These are phyloP conservation scores for Heliconius melpomene DNA, from an alignment of 1,140 invertebrate genomes.

Conservation along the genomic window DNA sequence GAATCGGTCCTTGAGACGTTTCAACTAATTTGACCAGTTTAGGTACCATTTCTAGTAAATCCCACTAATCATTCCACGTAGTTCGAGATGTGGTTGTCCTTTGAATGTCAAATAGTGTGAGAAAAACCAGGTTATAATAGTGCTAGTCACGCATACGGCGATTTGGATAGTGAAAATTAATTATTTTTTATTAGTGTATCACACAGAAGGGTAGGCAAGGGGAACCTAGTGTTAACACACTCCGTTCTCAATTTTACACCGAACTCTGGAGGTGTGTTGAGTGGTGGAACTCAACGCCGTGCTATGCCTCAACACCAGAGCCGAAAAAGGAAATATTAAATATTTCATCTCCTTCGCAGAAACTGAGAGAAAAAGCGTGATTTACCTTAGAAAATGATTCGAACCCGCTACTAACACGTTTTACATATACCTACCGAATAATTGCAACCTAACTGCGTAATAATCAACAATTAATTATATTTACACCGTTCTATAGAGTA, in stretches of 20 bases:
- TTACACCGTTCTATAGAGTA: background rate
- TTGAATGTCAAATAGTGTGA: constrained; percentile 60
- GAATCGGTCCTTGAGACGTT: constrained; percentile 61
- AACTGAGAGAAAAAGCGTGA: too few relatives aligned
- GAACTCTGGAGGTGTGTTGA: too few relatives aligned
- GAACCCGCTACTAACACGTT: background rate
- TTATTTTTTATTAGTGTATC: background rate
- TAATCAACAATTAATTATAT: background rate
- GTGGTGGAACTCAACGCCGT: too few relatives aligned
- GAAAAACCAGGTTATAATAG: constrained; percentile 56
- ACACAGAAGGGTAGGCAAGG: background rate
- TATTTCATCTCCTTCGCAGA: too few relatives aligned
- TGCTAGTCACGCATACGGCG: constrained; percentile 46
- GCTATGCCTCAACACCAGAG: too few relatives aligned
- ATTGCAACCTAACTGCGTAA: background rate
- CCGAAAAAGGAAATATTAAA: too few relatives aligned
- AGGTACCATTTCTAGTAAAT: constrained; percentile 64
- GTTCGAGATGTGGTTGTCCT: constrained; percentile 47
- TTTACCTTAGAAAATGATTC: background rate
- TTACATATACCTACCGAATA: background rate
- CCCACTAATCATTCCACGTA: constrained; percentile 58
- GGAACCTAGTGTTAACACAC: too few relatives aligned
- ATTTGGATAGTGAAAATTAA: constrained; percentile 45
- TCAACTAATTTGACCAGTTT: constrained; percentile 55
- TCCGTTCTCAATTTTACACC: too few relatives aligned